These are phyloP conservation scores for Hemibagrus wyckioides DNA, from an alignment of 2,113 vertebrate genomes.

Conservation along the genomic window DNA sequence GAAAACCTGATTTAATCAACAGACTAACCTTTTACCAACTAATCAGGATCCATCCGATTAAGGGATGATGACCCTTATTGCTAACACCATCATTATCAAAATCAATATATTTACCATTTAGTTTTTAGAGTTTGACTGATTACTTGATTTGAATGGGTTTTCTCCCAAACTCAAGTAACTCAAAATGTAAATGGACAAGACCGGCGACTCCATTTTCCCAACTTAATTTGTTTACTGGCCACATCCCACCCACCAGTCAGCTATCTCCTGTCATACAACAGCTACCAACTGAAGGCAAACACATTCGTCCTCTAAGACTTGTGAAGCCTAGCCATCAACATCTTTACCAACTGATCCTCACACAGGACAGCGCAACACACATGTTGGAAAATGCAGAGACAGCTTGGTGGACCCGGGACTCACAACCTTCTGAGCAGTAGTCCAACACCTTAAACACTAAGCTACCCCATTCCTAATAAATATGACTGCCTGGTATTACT, in stretches of 20 bases:
- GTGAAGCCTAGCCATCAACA: not conserved
- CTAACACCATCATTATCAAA: not conserved
- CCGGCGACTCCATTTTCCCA: not conserved
- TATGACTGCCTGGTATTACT: not conserved
- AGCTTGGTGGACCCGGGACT: too few species aligned
- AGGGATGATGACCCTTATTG: not conserved
- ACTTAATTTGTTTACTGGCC: not conserved
- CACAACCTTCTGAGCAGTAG: too few species aligned
- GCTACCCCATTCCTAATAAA: not conserved
- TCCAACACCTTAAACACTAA: too few species aligned
- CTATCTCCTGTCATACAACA: not conserved
- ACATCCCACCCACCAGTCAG: not conserved
- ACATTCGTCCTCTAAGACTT: not conserved
- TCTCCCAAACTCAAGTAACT: not conserved
- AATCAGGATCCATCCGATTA: not conserved
- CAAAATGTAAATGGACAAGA: not conserved
- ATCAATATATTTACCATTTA: not conserved
- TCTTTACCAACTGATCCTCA: not conserved
- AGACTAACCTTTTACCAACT: not conserved
- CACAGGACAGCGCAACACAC: not conserved
- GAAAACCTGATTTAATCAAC: not conserved
- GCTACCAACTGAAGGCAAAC: not conserved
- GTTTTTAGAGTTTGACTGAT: not conserved
- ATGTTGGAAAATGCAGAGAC: not conserved
- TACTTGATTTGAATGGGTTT: not conserved